These are phyloP conservation scores for Hydrolagus colliei DNA, from an alignment of 2,797 vertebrate species.

Conservation along the genomic window DNA sequence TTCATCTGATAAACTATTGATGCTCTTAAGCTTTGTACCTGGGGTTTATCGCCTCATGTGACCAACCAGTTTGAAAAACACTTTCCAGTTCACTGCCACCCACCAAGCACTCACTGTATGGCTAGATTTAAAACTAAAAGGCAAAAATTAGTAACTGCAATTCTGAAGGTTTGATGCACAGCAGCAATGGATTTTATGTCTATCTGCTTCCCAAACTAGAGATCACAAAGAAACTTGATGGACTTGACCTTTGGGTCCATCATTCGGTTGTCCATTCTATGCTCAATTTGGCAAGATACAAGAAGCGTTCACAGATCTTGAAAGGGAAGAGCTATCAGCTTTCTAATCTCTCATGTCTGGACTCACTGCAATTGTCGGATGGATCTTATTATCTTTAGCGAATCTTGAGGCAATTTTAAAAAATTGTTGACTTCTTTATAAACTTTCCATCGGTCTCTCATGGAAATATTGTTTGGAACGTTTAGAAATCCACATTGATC, in stretches of 20 bases:
- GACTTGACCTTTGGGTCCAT: constrained; percentile 4
- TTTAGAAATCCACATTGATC: no score
- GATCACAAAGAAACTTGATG: neutral
- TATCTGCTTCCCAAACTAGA: neutral
- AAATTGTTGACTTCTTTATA: no score
- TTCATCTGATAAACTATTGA: no score
- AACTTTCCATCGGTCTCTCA: no score
- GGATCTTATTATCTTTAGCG: neutral
- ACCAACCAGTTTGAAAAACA: no score
- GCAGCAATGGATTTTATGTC: neutral
- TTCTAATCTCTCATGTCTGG: neutral
- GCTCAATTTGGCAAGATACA: neutral
- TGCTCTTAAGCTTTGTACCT: no score
- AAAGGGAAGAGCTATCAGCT: neutral
- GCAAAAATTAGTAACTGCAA: neutral
- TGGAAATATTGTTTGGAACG: no score
- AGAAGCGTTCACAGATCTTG: neutral
- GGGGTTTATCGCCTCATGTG: no score
- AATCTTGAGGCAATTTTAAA: neutral
- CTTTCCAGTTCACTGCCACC: no score
- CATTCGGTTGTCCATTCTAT: neutral
- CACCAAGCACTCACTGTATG: no score
- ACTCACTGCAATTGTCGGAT: neutral
- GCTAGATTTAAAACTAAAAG: neutral
- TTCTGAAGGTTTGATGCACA: neutral